A percentile compares a stretch with the other conserved stretches of the same genome.
phyloP scores from a whole-genome alignment of 2,888 invertebrate species.

The Graphium colonna region DNA sequence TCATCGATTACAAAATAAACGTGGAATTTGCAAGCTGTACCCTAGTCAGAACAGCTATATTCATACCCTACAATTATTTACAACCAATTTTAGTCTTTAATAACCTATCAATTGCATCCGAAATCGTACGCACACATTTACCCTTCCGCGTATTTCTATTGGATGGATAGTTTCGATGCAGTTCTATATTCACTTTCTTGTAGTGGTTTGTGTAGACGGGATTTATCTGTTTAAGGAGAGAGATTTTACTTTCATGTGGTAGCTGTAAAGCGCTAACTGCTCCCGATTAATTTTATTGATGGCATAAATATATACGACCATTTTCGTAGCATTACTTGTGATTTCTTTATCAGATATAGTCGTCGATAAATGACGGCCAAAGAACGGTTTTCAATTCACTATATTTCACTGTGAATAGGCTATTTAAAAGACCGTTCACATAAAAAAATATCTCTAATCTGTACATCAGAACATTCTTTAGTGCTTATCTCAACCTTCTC shows the following conservation, averaged over 20 bases:
- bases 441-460: no score
- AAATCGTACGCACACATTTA: slow-evolving; percentile 3
- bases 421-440: no score
- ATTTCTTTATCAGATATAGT: no score
- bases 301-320: slow-evolving; percentile 22
- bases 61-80: background rate
- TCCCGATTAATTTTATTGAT: slow-evolving; percentile 25
- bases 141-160: slow-evolving; percentile 12
- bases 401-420: background rate
- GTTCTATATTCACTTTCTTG: slow-evolving; percentile 32
- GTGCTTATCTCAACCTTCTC: no score
- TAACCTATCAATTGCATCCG: slow-evolving; percentile 7
- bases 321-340: no score
- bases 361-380: no score
- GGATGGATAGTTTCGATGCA: slow-evolving; percentile 24
- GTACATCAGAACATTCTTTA: no score
- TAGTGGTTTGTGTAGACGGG: slow-evolving; percentile 30
- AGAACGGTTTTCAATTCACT: no score
- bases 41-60: no score
- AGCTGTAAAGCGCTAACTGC: slow-evolving; percentile 30
- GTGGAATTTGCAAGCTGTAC: no score
- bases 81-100: slow-evolving; percentile 6
- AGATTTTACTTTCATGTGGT: slow-evolving; percentile 35
- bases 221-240: slow-evolving; percentile 41
- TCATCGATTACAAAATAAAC: no score